These are phyloP conservation scores for Drosophila neonasuta DNA, from an alignment of 2,888 invertebrate species.

Conservation along the genomic window DNA sequence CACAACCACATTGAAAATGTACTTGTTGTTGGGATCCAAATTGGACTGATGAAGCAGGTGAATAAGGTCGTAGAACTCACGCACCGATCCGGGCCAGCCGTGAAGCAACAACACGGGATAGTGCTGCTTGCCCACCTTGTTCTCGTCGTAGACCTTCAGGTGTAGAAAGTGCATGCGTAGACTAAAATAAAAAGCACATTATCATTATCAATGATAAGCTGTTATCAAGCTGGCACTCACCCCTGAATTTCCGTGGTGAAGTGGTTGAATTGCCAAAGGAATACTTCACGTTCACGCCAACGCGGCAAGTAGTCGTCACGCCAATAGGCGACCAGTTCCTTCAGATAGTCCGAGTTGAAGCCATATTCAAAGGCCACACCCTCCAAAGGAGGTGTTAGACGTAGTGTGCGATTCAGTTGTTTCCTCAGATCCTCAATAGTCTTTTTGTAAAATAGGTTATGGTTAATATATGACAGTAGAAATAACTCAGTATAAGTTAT, in stretches of 20 bases:
- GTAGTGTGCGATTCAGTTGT: conserved; percentile 83
- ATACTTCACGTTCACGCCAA: conserved; percentile 87
- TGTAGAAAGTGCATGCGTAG: conserved; percentile 87
- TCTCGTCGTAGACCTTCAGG: conserved; percentile 83
- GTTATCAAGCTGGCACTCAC: conserved; percentile 64
- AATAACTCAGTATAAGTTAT: background rate
- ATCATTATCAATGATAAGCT: conserved; percentile 42
- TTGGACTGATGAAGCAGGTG: conserved; percentile 84
- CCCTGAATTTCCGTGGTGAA: conserved; percentile 89
- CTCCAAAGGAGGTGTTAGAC: conserved; percentile 85
- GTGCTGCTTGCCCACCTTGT: conserved; percentile 79
- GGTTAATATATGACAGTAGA: conserved; percentile 1
- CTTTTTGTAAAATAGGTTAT: conserved; percentile 71
- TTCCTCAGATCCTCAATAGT: conserved; percentile 84
- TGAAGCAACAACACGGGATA: conserved; percentile 85
- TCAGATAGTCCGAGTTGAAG: conserved; percentile 87
- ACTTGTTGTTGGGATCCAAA: conserved; percentile 82
- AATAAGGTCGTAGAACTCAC: conserved; percentile 91
- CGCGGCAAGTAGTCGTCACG: conserved; percentile 87
- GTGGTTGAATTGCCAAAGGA: conserved; percentile 89
- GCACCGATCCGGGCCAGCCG: conserved; percentile 94
- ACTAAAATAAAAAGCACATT: conserved; percentile 53
- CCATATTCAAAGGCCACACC: conserved; percentile 89
- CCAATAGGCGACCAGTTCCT: conserved; percentile 90
- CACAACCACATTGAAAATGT: conserved; percentile 85